These are phyloP conservation scores for Bucorvus abyssinicus DNA, from an alignment of 2,797 vertebrate genomes.

Conservation along the genomic window DNA sequence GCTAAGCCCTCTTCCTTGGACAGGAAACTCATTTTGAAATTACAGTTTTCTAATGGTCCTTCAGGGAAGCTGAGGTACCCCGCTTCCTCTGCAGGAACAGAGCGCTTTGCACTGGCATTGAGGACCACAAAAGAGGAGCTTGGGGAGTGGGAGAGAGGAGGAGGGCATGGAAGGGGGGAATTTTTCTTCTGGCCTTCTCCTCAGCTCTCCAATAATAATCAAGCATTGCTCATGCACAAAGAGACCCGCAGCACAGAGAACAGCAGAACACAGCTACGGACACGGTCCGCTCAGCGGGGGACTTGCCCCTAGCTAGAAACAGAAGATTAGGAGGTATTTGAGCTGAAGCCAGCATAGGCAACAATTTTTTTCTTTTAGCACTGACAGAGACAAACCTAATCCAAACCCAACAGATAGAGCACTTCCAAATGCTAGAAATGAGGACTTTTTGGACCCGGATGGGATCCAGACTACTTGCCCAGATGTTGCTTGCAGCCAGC, in stretches of 20 bases:
- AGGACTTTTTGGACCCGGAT: neutral
- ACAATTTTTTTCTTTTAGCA: neutral
- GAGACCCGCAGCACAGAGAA: neutral
- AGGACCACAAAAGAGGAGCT: conserved; percentile 31
- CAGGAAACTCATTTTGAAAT: conserved; percentile 65
- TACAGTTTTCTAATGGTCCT: conserved; percentile 64
- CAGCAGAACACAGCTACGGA: neutral
- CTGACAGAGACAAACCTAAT: neutral
- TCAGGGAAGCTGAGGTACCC: conserved; percentile 59
- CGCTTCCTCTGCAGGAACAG: conserved; percentile 45
- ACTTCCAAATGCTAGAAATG: neutral
- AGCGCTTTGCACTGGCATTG: neutral
- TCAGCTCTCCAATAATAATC: neutral
- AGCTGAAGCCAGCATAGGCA: neutral
- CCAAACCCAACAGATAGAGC: neutral
- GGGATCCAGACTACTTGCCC: neutral
- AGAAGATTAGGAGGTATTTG: neutral
- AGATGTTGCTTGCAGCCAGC: neutral
- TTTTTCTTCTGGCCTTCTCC: conserved; percentile 5
- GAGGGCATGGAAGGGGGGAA: neutral
- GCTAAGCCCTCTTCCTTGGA: conserved; percentile 55
- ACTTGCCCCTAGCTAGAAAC: neutral
- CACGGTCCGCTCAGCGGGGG: neutral
- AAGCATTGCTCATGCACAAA: neutral
- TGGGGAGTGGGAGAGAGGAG: neutral